Evolutionary conservation across 2,797 vertebrate genomes (phyloP), one percentile per base, ranked within the genome.

Genomic region (Eidolon dupreanum): DNA sequence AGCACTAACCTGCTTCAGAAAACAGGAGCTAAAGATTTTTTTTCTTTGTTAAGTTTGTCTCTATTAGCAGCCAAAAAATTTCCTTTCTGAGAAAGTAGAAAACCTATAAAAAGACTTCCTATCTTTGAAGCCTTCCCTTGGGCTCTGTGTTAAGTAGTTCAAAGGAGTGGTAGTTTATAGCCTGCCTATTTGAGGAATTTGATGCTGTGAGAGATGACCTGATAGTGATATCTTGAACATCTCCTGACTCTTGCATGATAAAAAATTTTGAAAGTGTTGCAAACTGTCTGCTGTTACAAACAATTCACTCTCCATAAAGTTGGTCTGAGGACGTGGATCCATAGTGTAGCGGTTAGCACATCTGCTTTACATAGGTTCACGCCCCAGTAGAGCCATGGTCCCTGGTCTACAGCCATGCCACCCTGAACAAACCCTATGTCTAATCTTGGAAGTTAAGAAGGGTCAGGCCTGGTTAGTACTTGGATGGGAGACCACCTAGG

Each of bases 11-110:
- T 86, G 36, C 49, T 88, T n/a, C 36, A 24, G 86, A 74, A 88
- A 88, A 94, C n/a, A 63, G 68, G 33, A 5, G 31, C 59, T 86
- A 70, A 73, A 66, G 9, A 31, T 84, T 49, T 15, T 36, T 63
- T 26, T 46, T 6, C 24, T 33, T 65, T 86, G 53, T 38, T 36
- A 90, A 91, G 41, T 79, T 88, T 92, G 73, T 22, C 63, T 94
- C 8, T 73, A 28, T 81, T 96, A 81, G 15, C 71, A 49, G 11
- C 53, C 75, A 61, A 68, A 7, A 88, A 78, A 66, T 93, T 96
- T 87, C 38, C 75, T 93, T 96, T 94, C 38, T 73, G 43, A 53
- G 66, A 87, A 92, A 66, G 36, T 65, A 85, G 31, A 88, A 85
- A 65, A 49, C 19, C 31, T 36, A 17, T 41, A 31, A 59, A 24